phyloP scores from a whole-genome alignment of 2,797 vertebrate species.

The Acrossocheilus fasciatus region DNA sequence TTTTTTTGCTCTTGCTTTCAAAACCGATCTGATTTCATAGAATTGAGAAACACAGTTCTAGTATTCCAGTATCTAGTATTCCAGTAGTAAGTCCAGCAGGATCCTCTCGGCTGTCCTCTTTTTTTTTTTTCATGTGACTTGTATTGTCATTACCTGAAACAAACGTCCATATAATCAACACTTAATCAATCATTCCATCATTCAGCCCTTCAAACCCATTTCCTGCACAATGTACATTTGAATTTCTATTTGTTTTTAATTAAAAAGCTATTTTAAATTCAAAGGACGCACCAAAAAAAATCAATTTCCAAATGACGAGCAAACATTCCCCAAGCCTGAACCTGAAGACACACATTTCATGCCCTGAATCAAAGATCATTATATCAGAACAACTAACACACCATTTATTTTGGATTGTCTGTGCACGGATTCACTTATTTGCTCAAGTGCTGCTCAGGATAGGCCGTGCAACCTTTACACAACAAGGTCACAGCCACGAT shows the following conservation, averaged over 20 bases:
- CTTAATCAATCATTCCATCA: slow-evolving; percentile 9
- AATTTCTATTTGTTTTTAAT: slow-evolving; percentile 38
- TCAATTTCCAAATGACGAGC: slow-evolving; percentile 3
- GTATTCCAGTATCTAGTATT: too few species aligned
- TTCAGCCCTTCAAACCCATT: slow-evolving; percentile 2
- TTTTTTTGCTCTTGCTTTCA: neutral
- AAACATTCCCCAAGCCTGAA: slow-evolving; percentile 15
- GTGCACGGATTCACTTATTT: neutral
- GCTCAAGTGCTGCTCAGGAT: neutral
- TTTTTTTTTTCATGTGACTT: neutral
- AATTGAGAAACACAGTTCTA: neutral
- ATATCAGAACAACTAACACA: neutral
- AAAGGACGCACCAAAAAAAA: slow-evolving; percentile 16
- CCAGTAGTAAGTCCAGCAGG: neutral
- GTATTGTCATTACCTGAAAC: slow-evolving; percentile 16
- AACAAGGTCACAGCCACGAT: neutral
- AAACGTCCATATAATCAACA: neutral
- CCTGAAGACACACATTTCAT: neutral
- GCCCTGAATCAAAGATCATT: neutral
- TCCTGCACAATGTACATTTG: neutral
- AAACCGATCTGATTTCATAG: neutral
- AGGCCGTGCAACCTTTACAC: neutral
- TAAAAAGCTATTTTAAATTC: slow-evolving; percentile 28
- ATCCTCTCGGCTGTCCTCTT: neutral
- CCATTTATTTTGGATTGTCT: neutral